Evolutionary conservation across 2,888 invertebrate genomes (phyloP), one percentile per base, ranked within the genome.

Genomic region (Cheilosia vulpina): DNA sequence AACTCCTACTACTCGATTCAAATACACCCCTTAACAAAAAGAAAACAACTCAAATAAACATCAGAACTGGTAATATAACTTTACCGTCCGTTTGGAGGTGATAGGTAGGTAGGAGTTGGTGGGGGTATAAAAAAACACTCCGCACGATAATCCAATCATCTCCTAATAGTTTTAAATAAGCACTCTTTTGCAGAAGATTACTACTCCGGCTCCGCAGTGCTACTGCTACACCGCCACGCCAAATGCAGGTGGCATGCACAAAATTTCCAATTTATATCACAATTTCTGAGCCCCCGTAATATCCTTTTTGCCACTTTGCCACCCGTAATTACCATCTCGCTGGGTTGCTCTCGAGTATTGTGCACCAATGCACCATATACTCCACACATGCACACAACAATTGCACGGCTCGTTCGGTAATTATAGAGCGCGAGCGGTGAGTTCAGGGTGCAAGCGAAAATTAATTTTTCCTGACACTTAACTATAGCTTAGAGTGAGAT

Each of bases 111-210:
- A n/a, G n/a, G n/a, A 21, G 21, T 1, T 2, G 1, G 21, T 2
- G 2, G 21, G 2, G 21, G 21, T 21, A 21, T 21, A 7, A 38
- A 38, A 38, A 11, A 38, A 11, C 11, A 57, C 45, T 55, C 17
- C 55, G 34, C 60, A 62, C 77, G 47, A 72, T 72, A 82, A 77
- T 77, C 72, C 71, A 82, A 77, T 82, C 66, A 60, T 52, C 60
- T 50, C 11, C 41, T 82, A 77, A 77, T 77, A 66, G 82, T 72
- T 72, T 77, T 82, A 82, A 82, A 82, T 82, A 82, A 82, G 77
- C 72, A 72, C 77, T 66, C 69, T 66, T 58, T 55, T 50, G 77
- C 41, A 66, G 47, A 47, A 72, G 77, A 82, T 77, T 72, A 82
- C 82, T 66, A 66, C 62, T 72, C 55, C 38, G n/a, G 19, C 31